These are phyloP conservation scores for Menura novaehollandiae DNA, from an alignment of 2,113 vertebrate species.

Conservation along the genomic window DNA sequence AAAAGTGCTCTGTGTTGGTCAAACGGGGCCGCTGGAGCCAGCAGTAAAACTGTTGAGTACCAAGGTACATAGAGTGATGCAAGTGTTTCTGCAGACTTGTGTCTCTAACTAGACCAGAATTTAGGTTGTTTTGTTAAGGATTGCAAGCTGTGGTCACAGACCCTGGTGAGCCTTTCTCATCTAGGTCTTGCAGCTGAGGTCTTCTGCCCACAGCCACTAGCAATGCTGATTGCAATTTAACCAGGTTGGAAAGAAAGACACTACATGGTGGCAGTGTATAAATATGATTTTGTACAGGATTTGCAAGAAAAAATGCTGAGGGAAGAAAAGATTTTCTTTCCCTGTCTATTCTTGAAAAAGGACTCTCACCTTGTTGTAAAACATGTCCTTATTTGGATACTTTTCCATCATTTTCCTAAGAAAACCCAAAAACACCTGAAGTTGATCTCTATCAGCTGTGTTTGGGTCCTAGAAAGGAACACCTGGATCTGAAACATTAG, in stretches of 20 bases:
- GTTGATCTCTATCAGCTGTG: not conserved
- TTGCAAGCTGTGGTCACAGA: not conserved
- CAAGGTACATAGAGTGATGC: accelerated
- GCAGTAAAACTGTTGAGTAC: not conserved
- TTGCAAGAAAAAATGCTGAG: not conserved
- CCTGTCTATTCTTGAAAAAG: not conserved
- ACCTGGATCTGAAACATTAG: not conserved
- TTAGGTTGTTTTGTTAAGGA: not conserved
- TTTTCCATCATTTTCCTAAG: not conserved
- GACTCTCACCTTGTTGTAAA: not conserved
- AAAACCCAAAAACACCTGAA: not conserved
- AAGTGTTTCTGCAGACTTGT: not conserved
- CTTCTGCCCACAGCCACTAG: not conserved
- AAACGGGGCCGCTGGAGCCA: not conserved
- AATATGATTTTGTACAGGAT: not conserved
- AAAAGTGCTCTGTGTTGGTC: not conserved
- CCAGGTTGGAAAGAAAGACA: not conserved
- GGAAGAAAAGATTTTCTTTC: not conserved
- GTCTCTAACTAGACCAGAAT: not conserved
- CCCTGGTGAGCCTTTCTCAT: not conserved
- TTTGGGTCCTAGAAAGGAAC: not conserved
- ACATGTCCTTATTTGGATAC: not conserved
- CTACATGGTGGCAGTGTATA: accelerated
- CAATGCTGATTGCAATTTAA: not conserved
- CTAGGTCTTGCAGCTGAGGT: not conserved